Evolutionary conservation across 2,797 vertebrate genomes (phyloP).

Genomic region (Lagocephalus sceleratus): DNA sequence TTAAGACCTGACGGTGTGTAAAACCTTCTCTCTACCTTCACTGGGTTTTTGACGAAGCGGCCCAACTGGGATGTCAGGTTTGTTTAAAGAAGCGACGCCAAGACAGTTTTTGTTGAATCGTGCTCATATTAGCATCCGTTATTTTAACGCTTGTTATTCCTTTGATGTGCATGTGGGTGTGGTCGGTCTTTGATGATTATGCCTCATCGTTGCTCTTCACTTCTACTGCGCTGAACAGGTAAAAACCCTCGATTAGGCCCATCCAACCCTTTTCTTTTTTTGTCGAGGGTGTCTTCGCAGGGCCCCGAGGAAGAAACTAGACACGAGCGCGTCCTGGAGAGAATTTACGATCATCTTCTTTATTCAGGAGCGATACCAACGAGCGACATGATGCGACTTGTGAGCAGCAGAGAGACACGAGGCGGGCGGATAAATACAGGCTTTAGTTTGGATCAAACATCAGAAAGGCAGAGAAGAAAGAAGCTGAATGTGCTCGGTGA

Average conservation of each 20-base stretch:
- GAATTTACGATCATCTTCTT: slow-evolving; percentile 40
- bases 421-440: slow-evolving; percentile 54
- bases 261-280: slow-evolving; percentile 18
- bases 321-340: slow-evolving; percentile 33
- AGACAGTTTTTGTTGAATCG: too few species aligned
- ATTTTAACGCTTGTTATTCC: background rate
- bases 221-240: background rate
- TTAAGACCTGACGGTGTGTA: too few species aligned
- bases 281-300: slow-evolving; percentile 29
- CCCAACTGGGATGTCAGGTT: too few species aligned
- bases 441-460: slow-evolving; percentile 55
- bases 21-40: too few species aligned
- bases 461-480: slow-evolving; percentile 35
- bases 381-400: slow-evolving; percentile 64
- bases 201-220: too few species aligned
- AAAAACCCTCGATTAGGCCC: background rate
- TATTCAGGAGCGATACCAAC: slow-evolving; percentile 59
- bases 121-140: too few species aligned
- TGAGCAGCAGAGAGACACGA: slow-evolving; percentile 38
- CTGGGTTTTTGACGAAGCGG: too few species aligned
- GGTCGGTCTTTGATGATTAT: too few species aligned
- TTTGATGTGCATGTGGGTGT: too few species aligned
- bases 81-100: too few species aligned
- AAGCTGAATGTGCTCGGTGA: slow-evolving; percentile 29
- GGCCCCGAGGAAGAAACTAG: slow-evolving; percentile 51